phyloP scores from a whole-genome alignment of 2,888 invertebrate genomes.

The Colletes collaris region DNA sequence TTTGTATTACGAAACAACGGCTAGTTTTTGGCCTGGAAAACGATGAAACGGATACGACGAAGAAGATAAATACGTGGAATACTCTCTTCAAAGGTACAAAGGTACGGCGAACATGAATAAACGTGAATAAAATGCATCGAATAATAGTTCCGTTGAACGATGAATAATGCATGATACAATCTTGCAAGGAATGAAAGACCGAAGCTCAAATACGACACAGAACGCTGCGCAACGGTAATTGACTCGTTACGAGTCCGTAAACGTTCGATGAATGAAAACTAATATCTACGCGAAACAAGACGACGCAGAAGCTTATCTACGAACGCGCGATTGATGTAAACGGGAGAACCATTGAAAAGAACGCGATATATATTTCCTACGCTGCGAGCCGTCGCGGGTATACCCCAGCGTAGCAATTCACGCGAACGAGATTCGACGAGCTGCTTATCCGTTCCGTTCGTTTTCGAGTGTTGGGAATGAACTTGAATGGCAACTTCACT shows the following conservation, averaged over 20 bases:
- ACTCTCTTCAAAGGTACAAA: slow-evolving; percentile 1
- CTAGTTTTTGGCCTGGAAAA: background rate
- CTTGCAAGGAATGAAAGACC: slow-evolving; percentile 31
- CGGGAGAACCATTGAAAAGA: slow-evolving; percentile 32
- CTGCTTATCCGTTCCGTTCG: slow-evolving; percentile 47
- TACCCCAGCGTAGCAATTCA: background rate
- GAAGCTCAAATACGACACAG: slow-evolving; percentile 17
- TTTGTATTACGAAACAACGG: slow-evolving; percentile 26
- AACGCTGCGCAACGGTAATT: slow-evolving; percentile 50
- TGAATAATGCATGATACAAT: slow-evolving; percentile 56
- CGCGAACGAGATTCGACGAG: slow-evolving; percentile 19
- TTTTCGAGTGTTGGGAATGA: slow-evolving; percentile 54
- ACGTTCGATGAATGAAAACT: slow-evolving; percentile 59
- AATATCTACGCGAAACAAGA: slow-evolving; percentile 55
- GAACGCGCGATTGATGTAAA: slow-evolving; percentile 33
- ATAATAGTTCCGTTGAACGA: slow-evolving; percentile 53
- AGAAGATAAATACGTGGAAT: slow-evolving; percentile 30
- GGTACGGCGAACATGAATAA: slow-evolving; percentile 31
- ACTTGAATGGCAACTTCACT: slow-evolving; percentile 53
- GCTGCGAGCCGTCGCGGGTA: slow-evolving; percentile 1
- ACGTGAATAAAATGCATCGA: slow-evolving; percentile 60
- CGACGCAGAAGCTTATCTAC: slow-evolving; percentile 39
- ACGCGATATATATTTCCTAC: slow-evolving; percentile 43
- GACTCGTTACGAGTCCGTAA: slow-evolving; percentile 56
- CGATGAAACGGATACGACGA: slow-evolving; percentile 33